Evolutionary conservation across 2,797 vertebrate genomes (phyloP), one percentile per base, ranked within the genome.

Genomic region (Babyrousa celebensis): DNA sequence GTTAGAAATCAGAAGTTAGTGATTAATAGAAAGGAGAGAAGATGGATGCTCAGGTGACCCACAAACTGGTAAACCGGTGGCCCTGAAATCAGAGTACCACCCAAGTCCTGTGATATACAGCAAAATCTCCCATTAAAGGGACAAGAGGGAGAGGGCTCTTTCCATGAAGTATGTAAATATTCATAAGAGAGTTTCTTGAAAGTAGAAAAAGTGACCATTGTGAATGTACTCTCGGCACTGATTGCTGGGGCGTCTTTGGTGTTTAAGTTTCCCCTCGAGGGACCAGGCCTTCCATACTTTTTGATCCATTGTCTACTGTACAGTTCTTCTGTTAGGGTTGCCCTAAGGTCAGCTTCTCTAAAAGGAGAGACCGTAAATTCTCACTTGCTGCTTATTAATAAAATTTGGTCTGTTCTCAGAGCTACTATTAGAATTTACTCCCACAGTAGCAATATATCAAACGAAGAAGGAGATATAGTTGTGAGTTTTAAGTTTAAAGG

Each of bases 361-460:
- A 89, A 96, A 79, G 80, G 52, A 93, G 52, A 93, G 48, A 70
- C 79, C 32, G 18, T 56, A 83, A 70, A 84, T 82, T 96, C 70
- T 97, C 60, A 70, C 1, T 82, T 87, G 79, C 54, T 88, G 40
- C 71, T 89, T 77, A 25, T 17, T 84, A 87, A 74, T 84, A 74
- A 80, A 29, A 56, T 91, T 83, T 74, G 75, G 20, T 95, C 63
- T 95, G 11, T 87, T 91, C 29, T 85, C 15, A 78, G 63, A 94
- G 29, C 36, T 67, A 9, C 27, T 56, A 18, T 72, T 62, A 7
- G 17, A 72, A 83, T 91, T 95, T 21, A 63, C 29, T 74, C 12
- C 70, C 60, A 32, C 1, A 62, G 58, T 71, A 68, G n/a, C 75
- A 86, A 12, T 82, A 32, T 80, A 72, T 80, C 65, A 95, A 95